Percentiles rank a stretch among this genome's conserved stretches.
Evolutionary conservation across 2,113 vertebrate species (phyloP).

Genomic region (Brachypodius melanocephalos): DNA sequence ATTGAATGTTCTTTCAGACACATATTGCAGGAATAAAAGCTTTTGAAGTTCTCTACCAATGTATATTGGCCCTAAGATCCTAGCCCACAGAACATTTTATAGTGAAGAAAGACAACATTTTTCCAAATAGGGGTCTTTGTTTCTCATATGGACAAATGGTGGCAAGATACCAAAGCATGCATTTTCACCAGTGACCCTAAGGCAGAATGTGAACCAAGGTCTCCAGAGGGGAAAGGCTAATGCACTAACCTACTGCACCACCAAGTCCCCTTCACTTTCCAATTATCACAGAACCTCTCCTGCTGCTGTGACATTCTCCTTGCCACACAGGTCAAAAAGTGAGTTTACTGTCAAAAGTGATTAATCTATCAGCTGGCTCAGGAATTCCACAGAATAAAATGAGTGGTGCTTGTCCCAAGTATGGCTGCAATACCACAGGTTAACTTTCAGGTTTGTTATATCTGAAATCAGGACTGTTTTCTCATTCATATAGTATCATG

Average conservation of each 20-base stretch:
- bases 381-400: slow-evolving; percentile 7
- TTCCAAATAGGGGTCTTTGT: neutral
- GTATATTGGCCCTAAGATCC: neutral
- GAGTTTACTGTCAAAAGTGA: slow-evolving; percentile 55
- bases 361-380: slow-evolving; percentile 35
- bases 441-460: neutral
- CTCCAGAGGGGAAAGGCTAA: slow-evolving; percentile 53
- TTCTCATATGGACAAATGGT: neutral
- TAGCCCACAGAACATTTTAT: neutral
- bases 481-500: neutral
- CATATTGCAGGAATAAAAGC: neutral
- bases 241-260: slow-evolving; percentile 28
- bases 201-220: slow-evolving; percentile 4
- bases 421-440: neutral
- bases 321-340: slow-evolving; percentile 55
- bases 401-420: neutral
- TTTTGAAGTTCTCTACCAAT: neutral
- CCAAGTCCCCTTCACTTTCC: slow-evolving; percentile 55
- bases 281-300: slow-evolving; percentile 52
- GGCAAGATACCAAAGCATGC: neutral
- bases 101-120: neutral
- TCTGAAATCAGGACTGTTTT: neutral
- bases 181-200: slow-evolving; percentile 38
- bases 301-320: slow-evolving; percentile 31
- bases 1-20: neutral